Evolutionary conservation across 2,797 vertebrate genomes (phyloP).

Genomic region (Anabas testudineus): DNA sequence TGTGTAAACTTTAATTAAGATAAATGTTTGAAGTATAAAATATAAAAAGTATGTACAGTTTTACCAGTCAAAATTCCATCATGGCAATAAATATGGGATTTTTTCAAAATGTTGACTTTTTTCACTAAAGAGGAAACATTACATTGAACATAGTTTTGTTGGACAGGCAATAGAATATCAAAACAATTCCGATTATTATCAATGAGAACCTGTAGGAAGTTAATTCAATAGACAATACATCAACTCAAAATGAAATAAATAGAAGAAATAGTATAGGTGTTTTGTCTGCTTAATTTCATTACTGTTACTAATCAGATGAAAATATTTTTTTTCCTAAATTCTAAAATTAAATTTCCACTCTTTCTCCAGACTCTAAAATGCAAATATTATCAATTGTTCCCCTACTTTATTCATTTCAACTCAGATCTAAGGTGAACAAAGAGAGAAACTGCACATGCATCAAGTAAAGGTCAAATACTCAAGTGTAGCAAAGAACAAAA

Average conservation of each 20-base stretch:
- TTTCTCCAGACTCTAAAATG: too few relatives aligned
- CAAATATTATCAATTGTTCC: too few relatives aligned
- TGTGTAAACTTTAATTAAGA: slow-evolving; percentile 70
- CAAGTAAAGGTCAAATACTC: background rate
- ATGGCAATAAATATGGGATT: slow-evolving; percentile 80
- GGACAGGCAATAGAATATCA: background rate
- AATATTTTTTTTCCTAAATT: background rate
- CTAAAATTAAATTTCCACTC: background rate
- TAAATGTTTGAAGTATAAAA: slow-evolving; percentile 68
- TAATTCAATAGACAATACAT: background rate
- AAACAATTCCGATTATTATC: background rate
- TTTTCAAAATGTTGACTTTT: slow-evolving; percentile 54
- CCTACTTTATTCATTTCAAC: background rate
- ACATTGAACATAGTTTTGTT: background rate
- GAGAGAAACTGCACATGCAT: background rate
- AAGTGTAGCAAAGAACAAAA: background rate
- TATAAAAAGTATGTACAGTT: slow-evolving; percentile 67
- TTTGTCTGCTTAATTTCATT: background rate
- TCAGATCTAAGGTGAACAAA: background rate
- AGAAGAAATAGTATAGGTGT: background rate
- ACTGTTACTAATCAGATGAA: background rate
- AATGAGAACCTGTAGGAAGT: background rate
- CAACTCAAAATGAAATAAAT: background rate
- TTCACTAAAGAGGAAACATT: background rate
- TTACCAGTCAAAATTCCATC: slow-evolving; percentile 72